These are phyloP conservation scores for Turnix velox DNA, from an alignment of 2,113 vertebrate species.

Conservation along the genomic window DNA sequence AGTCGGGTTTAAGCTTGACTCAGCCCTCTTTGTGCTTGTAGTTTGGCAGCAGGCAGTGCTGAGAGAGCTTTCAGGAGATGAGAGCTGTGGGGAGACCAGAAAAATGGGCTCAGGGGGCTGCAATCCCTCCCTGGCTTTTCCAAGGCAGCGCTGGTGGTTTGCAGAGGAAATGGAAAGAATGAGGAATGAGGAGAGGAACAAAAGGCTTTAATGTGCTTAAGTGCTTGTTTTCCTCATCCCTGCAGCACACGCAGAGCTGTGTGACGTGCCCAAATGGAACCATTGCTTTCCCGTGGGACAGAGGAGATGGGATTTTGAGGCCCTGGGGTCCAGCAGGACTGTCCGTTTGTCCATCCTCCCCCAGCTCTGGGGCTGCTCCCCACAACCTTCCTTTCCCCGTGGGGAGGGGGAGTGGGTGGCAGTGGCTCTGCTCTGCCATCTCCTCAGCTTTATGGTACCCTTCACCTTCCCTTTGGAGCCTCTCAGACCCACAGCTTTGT, in stretches of 20 bases:
- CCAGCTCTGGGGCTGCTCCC: background rate
- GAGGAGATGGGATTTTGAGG: background rate
- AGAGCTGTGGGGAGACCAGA: background rate
- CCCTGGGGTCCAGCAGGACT: background rate
- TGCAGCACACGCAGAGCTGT: background rate
- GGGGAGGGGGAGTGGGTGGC: background rate
- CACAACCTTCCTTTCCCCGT: background rate
- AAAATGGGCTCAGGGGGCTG: background rate
- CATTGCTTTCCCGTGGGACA: background rate
- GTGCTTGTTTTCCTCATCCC: constrained; percentile 9
- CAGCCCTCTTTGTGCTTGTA: background rate
- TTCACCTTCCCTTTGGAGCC: background rate
- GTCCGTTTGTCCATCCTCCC: accelerated
- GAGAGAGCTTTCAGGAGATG: background rate
- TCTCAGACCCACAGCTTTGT: background rate
- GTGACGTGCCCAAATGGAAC: background rate
- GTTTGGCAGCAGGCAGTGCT: background rate
- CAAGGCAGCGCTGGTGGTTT: background rate
- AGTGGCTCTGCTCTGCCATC: background rate
- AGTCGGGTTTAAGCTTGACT: background rate
- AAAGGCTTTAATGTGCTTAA: constrained; percentile 18
- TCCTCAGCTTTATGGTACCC: too few species aligned
- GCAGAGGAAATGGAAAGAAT: constrained; percentile 49
- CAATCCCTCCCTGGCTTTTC: background rate
- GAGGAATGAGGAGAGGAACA: constrained; percentile 35